Base-by-base conservation (phyloP, 2,888 invertebrate genomes). In the Lagria hirta region DNA sequence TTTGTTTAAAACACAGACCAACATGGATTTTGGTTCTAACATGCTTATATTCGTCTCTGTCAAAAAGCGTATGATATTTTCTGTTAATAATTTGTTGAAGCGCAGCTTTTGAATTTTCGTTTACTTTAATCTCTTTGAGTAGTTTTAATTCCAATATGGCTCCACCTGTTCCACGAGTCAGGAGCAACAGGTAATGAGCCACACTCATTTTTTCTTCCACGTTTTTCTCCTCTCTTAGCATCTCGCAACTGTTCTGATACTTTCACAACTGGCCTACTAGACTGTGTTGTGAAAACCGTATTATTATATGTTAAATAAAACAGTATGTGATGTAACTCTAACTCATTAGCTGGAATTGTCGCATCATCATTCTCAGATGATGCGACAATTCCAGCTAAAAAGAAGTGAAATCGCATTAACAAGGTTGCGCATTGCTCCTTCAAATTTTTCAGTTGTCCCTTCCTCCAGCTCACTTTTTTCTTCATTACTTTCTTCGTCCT, bases 241-340 rank as follows among this genome's bases (percentile, higher is more conserved):
- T 33, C 33, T 33, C 35, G 35, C 35, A 35, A 35, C 24, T 35
- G 8, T 35, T 35, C 35, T 35, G 35, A 24, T 35, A 26, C 35
- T 17, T 35, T 35, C 35, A 35, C 35, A 24, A 35, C 35, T 35
- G 35, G 12, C 17, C 26, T 26, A 16, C 12, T 14, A 35, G 26
- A 35, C 26, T 35, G 24, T 35, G 35, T 24, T 35, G 11, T 16
- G 35, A 35, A 24, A 35, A 35, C 11, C 17, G 3, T 6, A 24
- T 35, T 35, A 35, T 35, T 35, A 35, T 35, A 35, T 35, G 35
- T 1, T 35, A 35, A 35, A 35, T 24, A 35, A 24, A 35, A 35
- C 35, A 35, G 35, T 24, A 35, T 26, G 17, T 35, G 24, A 35
- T 35, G 35, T 26, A 35, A 35, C 35, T 26, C 35, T 35, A 26